Conservation (phyloP, 2,113 vertebrate genomes). For the Hepsetus odoe region DNA sequence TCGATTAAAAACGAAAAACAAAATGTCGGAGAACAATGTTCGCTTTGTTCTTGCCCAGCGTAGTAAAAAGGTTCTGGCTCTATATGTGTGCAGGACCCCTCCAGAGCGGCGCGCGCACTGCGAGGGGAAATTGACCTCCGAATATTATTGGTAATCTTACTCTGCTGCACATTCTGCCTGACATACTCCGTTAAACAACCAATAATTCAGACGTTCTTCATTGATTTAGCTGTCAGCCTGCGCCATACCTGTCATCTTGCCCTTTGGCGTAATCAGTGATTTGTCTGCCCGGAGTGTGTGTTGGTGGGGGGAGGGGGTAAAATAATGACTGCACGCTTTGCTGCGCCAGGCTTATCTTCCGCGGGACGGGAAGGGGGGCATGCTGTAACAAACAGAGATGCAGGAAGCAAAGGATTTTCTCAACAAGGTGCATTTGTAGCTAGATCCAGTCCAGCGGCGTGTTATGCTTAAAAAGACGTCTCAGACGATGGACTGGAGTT, state of each 20-base stretch:
- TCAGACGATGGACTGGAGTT: too few species aligned
- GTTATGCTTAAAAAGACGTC: too few species aligned
- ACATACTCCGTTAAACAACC: conserved; percentile 56
- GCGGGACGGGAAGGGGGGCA: neutral
- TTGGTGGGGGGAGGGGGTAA: conserved; percentile 27
- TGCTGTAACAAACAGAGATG: neutral
- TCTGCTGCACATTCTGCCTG: conserved; percentile 48
- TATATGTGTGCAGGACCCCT: conserved; percentile 20
- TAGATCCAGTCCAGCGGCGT: too few species aligned
- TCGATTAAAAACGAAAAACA: conserved; percentile 32
- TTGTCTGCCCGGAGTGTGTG: conserved; percentile 51
- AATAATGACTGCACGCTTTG: conserved; percentile 50
- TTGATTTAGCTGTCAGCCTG: conserved; percentile 57
- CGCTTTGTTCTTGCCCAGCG: conserved; percentile 36
- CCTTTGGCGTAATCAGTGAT: conserved; percentile 59
- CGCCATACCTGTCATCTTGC: conserved; percentile 54
- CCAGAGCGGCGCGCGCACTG: conserved; percentile 9
- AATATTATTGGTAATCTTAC: conserved; percentile 61
- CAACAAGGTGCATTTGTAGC: too few species aligned
- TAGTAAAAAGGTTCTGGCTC: conserved; percentile 43
- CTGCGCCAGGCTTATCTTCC: conserved; percentile 45
- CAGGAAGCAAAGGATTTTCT: neutral
- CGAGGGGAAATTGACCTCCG: conserved; percentile 50
- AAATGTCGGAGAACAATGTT: conserved; percentile 37
- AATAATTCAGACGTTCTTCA: conserved; percentile 57